These are phyloP conservation scores for Apotomis turbidana DNA, from an alignment of 2,888 invertebrate species.

Conservation along the genomic window DNA sequence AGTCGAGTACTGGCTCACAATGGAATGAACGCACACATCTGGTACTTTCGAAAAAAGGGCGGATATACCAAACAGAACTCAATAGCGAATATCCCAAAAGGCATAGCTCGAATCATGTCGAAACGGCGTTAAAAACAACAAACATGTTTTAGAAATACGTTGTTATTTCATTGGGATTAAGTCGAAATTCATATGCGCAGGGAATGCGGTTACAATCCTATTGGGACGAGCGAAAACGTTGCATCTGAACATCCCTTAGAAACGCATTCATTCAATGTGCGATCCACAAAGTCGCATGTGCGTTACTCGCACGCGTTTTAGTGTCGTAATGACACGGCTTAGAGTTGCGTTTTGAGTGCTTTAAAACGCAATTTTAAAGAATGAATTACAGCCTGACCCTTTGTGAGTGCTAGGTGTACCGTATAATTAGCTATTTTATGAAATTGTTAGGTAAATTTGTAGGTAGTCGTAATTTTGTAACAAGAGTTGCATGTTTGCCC, in stretches of 20 bases:
- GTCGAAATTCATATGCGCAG: constrained; percentile 47
- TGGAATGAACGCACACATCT: constrained; percentile 68
- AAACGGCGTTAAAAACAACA: constrained; percentile 41
- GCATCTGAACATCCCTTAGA: constrained; percentile 82
- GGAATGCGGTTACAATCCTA: constrained; percentile 48
- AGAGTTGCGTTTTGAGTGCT: constrained; percentile 6
- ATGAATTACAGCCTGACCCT: constrained; percentile 62
- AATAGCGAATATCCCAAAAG: constrained; percentile 74
- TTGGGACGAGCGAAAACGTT: constrained; percentile 52
- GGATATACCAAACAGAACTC: constrained; percentile 79
- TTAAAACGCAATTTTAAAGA: constrained; percentile 46
- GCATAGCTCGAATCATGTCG: constrained; percentile 49
- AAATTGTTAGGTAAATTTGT: constrained; percentile 80
- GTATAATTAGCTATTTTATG: constrained; percentile 80
- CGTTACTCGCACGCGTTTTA: constrained; percentile 39
- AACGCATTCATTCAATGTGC: constrained; percentile 66
- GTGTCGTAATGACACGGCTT: not conserved
- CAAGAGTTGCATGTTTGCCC: constrained; percentile 54
- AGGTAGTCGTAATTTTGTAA: constrained; percentile 53
- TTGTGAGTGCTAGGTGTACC: constrained; percentile 73
- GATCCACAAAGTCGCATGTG: constrained; percentile 49
- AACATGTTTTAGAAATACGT: constrained; percentile 46
- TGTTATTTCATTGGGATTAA: constrained; percentile 38
- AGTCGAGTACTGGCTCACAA: constrained; percentile 66
- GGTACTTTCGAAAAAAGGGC: constrained; percentile 77